Conservation (phyloP, 1,140 invertebrate species). For the Lamellibrachia luymesi region DNA sequence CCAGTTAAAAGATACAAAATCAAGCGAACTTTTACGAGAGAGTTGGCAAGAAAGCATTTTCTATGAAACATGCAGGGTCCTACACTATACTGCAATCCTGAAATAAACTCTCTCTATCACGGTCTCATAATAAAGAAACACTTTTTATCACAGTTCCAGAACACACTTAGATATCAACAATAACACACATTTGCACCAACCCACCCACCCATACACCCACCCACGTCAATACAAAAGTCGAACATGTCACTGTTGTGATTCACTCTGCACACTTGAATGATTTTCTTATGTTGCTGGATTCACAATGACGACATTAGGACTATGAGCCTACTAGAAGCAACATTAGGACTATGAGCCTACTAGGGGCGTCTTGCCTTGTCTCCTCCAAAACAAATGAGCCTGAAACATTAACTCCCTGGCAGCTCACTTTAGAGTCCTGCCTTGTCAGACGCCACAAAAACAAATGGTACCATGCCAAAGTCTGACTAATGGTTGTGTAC, state of each 20-base stretch:
- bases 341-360: neutral
- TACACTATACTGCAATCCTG: too few relatives aligned
- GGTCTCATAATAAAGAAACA: too few relatives aligned
- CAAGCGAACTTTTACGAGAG: too few relatives aligned
- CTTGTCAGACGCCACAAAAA: neutral
- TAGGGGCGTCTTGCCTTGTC: neutral
- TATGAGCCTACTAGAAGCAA: neutral
- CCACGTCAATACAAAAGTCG: neutral
- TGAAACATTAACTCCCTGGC: neutral
- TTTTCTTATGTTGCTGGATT: neutral
- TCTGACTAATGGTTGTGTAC: neutral
- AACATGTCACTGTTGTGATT: neutral
- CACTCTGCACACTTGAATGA: neutral
- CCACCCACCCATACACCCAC: neutral
- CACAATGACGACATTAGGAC: neutral
- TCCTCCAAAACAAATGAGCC: neutral
- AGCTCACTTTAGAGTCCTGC: neutral
- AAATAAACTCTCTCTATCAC: too few relatives aligned
- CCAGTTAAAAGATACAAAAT: too few relatives aligned
- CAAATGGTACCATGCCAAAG: neutral
- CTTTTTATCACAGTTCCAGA: neutral
- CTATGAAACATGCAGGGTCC: too few relatives aligned
- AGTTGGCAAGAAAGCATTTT: too few relatives aligned
- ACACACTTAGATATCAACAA: neutral
- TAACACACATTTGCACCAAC: neutral